A percentile compares a stretch with the other conserved stretches of the same genome.
phyloP scores from a whole-genome alignment of 2,797 vertebrate genomes.

The Danio aesculapii region DNA sequence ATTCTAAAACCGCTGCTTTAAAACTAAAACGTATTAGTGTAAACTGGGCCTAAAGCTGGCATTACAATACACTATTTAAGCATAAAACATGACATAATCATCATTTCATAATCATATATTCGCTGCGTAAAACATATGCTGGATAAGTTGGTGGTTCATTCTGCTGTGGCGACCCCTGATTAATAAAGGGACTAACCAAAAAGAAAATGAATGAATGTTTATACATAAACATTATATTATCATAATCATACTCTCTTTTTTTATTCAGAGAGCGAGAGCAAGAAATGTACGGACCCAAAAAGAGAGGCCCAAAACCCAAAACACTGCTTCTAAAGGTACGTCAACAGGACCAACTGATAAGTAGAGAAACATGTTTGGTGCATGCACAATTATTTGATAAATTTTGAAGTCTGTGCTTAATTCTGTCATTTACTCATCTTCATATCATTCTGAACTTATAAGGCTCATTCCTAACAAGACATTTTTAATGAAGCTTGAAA shows the following conservation, averaged over 20 bases:
- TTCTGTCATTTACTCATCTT: too few relatives aligned
- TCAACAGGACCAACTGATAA: neutral
- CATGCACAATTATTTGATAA: neutral
- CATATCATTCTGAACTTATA: neutral
- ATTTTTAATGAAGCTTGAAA: neutral
- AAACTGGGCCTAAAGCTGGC: neutral
- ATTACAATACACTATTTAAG: neutral
- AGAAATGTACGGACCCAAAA: constrained; percentile 89
- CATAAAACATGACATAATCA: neutral
- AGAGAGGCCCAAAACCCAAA: constrained; percentile 90
- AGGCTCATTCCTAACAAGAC: too few relatives aligned
- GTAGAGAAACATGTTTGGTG: neutral
- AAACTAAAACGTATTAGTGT: too few relatives aligned
- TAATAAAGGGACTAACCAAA: too few relatives aligned
- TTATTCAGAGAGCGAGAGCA: constrained; percentile 84
- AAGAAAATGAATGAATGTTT: too few relatives aligned
- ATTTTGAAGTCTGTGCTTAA: neutral
- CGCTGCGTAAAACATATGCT: too few relatives aligned
- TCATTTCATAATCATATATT: neutral
- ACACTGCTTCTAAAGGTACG: constrained; percentile 89
- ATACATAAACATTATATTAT: neutral
- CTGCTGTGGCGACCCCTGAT: too few relatives aligned
- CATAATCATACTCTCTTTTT: neutral
- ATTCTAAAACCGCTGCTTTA: too few relatives aligned
- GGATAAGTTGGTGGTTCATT: too few relatives aligned